Evolutionary conservation across 2,113 vertebrate species (phyloP), one percentile per base, ranked within the genome.

Genomic region (Isichthys henryi): DNA sequence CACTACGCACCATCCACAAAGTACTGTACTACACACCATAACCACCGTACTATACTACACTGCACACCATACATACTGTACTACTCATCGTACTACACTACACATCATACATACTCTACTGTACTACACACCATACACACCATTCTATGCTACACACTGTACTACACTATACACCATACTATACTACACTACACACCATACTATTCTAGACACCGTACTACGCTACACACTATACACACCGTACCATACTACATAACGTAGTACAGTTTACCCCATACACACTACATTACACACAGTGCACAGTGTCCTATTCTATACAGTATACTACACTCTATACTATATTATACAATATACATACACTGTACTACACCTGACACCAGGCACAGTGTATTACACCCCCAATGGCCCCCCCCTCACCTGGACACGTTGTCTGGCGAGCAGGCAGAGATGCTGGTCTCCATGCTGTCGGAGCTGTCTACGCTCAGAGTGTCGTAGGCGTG

Each of bases 381-480:
- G 35, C 15, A 80, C 74, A 39, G 74, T 43, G 35, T 80, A 80
- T 80, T 80, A 80, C 31, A 39, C 13, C 35, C 17, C 82, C 9
- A 45, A 45, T 1, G 6, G 3, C 53, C 43, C 46, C 45, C n/a
- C 19, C 49, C 49, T 93, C 92, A 99, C 98, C 97, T 98, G 90
- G 98, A 99, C 91, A 98, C 97, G 91, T 98, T 98, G 94, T 99
- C 97, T 0, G 98, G 97, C 21, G 97, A 98, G 91, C 97, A 98
- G 0, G 98, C 98, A 0, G 98, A 99, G 92, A 98, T 96, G 94
- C 97, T 99, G 31, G 98, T 99, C 91, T 99, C 98, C 96, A 98
- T 95, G 62, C 87, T 88, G 58, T 88, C 87, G 13, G 87, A 88
- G 58, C 87, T 88, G 87, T 88, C 58, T 21, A 88, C 97, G 58